These are phyloP conservation scores for Zhuqinia jingwanae DNA, from an alignment of 2,888 invertebrate genomes.

Conservation along the genomic window DNA sequence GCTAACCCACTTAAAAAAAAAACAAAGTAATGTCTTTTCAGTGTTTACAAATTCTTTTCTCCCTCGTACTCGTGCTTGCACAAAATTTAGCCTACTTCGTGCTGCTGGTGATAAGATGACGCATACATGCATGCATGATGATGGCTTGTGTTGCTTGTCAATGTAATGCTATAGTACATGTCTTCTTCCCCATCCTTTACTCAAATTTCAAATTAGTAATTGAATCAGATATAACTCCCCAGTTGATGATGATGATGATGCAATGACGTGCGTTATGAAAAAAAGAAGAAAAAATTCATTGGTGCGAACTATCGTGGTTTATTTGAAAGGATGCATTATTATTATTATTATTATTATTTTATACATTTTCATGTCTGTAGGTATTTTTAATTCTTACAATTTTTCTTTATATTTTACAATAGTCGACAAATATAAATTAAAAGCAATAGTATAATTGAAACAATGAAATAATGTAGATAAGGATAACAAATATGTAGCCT, in stretches of 20 bases:
- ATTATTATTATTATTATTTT: neutral
- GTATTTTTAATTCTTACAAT: neutral
- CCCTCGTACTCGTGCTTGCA: neutral
- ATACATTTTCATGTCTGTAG: neutral
- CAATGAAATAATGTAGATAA: neutral
- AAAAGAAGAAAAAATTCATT: conserved; percentile 19
- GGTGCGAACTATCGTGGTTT: conserved; percentile 35
- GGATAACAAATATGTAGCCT: neutral
- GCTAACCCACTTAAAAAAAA: conserved; percentile 62
- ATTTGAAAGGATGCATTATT: neutral
- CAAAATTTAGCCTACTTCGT: conserved; percentile 18
- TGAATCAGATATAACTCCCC: neutral
- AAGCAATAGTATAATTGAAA: neutral
- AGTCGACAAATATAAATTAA: neutral
- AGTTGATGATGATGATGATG: conserved; percentile 9
- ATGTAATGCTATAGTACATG: neutral
- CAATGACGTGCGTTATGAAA: neutral
- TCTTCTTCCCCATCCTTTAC: too few species aligned
- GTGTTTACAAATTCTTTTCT: neutral
- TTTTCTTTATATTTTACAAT: conserved; percentile 19
- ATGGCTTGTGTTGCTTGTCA: neutral
- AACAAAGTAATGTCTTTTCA: too few species aligned
- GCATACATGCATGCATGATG: neutral
- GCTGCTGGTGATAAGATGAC: neutral
- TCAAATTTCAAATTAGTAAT: too few species aligned